Evolutionary conservation across 2,113 vertebrate species (phyloP).

Genomic region (Hippocampus zosterae): DNA sequence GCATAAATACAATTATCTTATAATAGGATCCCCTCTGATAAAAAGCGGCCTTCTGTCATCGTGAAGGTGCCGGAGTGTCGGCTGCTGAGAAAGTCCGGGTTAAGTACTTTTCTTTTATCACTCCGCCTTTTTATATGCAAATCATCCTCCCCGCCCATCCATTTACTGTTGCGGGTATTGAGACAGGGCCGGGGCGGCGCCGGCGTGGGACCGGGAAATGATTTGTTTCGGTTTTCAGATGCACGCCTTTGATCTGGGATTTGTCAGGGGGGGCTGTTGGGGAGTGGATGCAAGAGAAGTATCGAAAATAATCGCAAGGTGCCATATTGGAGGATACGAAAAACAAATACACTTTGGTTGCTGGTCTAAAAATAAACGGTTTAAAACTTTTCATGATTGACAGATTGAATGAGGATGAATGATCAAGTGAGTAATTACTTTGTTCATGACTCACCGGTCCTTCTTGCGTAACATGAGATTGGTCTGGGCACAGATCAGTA

Average conservation of each 20-base stretch:
- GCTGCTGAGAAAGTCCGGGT: constrained; percentile 69
- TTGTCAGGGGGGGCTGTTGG: constrained; percentile 59
- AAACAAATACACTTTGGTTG: not conserved
- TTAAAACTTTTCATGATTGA: too few relatives aligned
- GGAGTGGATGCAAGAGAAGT: constrained; percentile 41
- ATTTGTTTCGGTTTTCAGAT: constrained; percentile 68
- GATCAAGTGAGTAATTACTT: too few relatives aligned
- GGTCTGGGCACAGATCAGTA: too few relatives aligned
- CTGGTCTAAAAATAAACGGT: not conserved
- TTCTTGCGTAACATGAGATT: too few relatives aligned
- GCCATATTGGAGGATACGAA: not conserved
- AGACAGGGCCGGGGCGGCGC: constrained; percentile 47
- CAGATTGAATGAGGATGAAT: too few relatives aligned
- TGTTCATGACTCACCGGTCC: too few relatives aligned
- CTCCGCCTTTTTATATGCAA: constrained; percentile 75
- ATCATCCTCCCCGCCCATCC: constrained; percentile 62
- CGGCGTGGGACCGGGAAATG: constrained; percentile 51
- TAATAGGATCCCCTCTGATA: constrained; percentile 67
- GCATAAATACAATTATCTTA: constrained; percentile 71
- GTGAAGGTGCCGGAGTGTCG: constrained; percentile 60
- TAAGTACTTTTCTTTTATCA: constrained; percentile 72
- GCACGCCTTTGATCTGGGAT: constrained; percentile 63
- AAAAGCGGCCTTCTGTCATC: constrained; percentile 68
- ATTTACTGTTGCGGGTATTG: constrained; percentile 70
- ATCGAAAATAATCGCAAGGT: constrained; percentile 63